Conservation (phyloP, 2,797 vertebrate genomes). For the Esox lucius region DNA sequence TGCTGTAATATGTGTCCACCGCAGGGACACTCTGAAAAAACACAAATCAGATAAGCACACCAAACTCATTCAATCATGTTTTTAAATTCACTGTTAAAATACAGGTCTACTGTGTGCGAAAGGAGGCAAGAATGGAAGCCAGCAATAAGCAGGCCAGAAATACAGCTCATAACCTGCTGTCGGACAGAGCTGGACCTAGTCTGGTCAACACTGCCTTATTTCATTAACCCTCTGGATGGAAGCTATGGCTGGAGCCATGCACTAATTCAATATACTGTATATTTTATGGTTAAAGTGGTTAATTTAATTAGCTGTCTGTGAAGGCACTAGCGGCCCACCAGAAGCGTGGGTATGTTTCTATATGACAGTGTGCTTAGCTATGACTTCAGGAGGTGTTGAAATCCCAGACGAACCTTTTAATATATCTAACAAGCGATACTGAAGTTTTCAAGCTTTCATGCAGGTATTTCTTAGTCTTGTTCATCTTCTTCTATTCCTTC, state of each 20-base stretch:
- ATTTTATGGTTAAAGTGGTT: slow-evolving; percentile 18
- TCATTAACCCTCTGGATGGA: slow-evolving; percentile 12
- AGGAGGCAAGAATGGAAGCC: not conserved
- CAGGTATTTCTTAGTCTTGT: not conserved
- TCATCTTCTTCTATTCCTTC: not conserved
- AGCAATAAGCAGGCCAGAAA: not conserved
- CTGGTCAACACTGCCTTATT: slow-evolving; percentile 14
- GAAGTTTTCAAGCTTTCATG: not conserved
- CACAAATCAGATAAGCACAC: not conserved
- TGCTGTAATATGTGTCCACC: not conserved
- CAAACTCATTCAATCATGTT: not conserved
- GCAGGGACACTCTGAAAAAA: not conserved
- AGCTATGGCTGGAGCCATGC: slow-evolving; percentile 12
- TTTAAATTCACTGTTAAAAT: too few species aligned
- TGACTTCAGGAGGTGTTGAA: slow-evolving; percentile 22
- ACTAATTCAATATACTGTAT: slow-evolving; percentile 20
- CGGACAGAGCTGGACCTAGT: not conserved
- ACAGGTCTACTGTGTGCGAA: too few species aligned
- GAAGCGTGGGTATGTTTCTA: not conserved
- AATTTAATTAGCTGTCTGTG: slow-evolving; percentile 1
- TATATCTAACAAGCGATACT: slow-evolving; percentile 9
- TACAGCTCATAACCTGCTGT: not conserved
- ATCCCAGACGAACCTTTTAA: slow-evolving; percentile 14
- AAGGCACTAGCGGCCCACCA: not conserved
- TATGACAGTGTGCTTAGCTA: slow-evolving; percentile 14